Percentiles rank a stretch among this genome's conserved stretches.
These are phyloP conservation scores for Temnopleurus reevesii DNA, from an alignment of 53 echinoderm and acorn worm species.

Conservation along the genomic window DNA sequence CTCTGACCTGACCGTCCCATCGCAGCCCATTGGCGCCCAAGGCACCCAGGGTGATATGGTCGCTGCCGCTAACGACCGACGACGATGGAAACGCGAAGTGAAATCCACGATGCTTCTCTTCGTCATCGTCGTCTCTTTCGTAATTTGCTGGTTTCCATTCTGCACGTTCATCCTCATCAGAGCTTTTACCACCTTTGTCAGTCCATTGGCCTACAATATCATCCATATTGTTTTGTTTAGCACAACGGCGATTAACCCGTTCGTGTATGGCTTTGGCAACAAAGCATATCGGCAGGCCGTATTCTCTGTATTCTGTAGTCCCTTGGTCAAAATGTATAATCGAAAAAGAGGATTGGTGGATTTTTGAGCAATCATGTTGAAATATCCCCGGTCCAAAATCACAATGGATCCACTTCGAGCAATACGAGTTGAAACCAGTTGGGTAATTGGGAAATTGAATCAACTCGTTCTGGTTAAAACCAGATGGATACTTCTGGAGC, in stretches of 20 bases:
- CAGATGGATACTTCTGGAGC: too few species aligned
- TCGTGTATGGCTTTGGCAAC: constrained; percentile 62
- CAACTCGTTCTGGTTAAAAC: not conserved
- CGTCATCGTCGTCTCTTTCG: constrained; percentile 19
- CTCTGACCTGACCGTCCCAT: not conserved
- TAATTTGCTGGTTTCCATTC: constrained; percentile 42
- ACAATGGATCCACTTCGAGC: not conserved
- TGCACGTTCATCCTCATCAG: not conserved
- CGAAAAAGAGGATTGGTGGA: not conserved
- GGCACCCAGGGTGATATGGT: not conserved
- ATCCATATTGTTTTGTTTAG: constrained; percentile 38
- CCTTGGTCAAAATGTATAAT: not conserved
- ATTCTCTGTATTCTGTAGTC: not conserved
- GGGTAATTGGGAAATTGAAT: not conserved
- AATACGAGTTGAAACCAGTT: not conserved
- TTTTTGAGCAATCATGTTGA: not conserved
- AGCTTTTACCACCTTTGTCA: not conserved
- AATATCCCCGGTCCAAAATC: not conserved
- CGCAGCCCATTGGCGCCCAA: not conserved
- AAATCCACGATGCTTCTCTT: constrained; percentile 24
- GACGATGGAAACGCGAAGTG: constrained; percentile 8
- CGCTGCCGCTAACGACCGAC: not conserved
- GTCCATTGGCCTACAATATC: not conserved
- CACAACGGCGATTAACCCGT: constrained; percentile 46
- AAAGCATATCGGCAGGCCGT: constrained; percentile 37